A percentile compares a stretch with the other conserved stretches of the same genome.
phyloP scores from a whole-genome alignment of 2,888 invertebrate species.

The Hypsopygia costalis region DNA sequence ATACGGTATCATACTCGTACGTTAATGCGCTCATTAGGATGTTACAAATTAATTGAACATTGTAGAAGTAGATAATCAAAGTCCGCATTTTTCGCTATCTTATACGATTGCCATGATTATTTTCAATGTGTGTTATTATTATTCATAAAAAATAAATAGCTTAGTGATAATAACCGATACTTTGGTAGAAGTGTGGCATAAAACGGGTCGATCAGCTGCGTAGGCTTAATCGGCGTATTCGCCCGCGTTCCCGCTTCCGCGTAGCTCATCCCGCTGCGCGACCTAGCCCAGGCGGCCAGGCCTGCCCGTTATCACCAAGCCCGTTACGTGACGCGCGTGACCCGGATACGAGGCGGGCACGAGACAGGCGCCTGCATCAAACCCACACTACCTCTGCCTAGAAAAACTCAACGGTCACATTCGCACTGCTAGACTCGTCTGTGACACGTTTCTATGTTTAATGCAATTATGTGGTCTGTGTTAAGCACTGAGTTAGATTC shows the following conservation, averaged over 20 bases:
- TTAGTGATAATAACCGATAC: too few species aligned
- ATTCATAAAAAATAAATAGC: too few species aligned
- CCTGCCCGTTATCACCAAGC: slow-evolving; percentile 67
- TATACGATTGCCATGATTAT: too few species aligned
- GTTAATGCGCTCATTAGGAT: too few species aligned
- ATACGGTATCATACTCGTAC: too few species aligned
- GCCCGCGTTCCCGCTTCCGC: slow-evolving; percentile 69
- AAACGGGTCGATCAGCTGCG: slow-evolving; percentile 15
- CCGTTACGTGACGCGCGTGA: slow-evolving; percentile 76
- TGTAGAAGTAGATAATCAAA: too few species aligned
- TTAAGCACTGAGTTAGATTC: too few species aligned
- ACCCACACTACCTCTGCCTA: slow-evolving; percentile 8
- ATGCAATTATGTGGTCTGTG: too few species aligned
- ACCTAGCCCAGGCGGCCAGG: slow-evolving; percentile 49
- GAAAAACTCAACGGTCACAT: slow-evolving; percentile 36
- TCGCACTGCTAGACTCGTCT: slow-evolving; percentile 5
- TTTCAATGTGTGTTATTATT: too few species aligned
- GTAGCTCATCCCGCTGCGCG: slow-evolving; percentile 76
- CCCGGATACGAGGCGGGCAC: slow-evolving; percentile 56
- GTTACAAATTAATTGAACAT: too few species aligned
- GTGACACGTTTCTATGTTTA: not conserved
- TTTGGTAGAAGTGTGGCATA: not conserved
- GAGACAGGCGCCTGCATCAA: slow-evolving; percentile 13
- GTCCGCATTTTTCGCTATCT: too few species aligned
- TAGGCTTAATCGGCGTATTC: slow-evolving; percentile 46